Evolutionary conservation across 1,140 invertebrate species (phyloP).

Genomic region (Lethocerus indicus): DNA sequence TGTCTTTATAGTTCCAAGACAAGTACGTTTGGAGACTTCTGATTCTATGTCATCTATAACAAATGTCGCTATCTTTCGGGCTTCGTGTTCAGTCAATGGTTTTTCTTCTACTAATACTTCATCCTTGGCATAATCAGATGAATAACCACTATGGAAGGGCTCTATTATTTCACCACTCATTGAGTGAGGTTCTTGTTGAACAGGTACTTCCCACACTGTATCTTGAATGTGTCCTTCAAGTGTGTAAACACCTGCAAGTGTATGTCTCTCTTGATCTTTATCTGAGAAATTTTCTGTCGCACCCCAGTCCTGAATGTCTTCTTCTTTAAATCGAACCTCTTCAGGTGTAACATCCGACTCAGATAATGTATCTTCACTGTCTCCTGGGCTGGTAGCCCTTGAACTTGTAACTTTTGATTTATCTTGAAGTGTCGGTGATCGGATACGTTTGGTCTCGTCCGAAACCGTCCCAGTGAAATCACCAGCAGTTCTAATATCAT

Average conservation of each 20-base stretch:
- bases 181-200: slow-evolving; percentile 28
- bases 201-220: slow-evolving; percentile 42
- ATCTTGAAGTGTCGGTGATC: slow-evolving; percentile 6
- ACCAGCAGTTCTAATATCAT: slow-evolving; percentile 22
- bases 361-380: slow-evolving; percentile 35
- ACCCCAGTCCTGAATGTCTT: slow-evolving; percentile 18
- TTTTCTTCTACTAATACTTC: slow-evolving; percentile 10
- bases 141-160: not conserved
- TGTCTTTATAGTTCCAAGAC: no score
- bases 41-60: slow-evolving; percentile 33
- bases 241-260: slow-evolving; percentile 26
- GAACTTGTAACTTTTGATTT: slow-evolving; percentile 9
- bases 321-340: slow-evolving; percentile 23
- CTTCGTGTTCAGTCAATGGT: slow-evolving; percentile 22
- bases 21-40: slow-evolving; percentile 29
- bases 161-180: slow-evolving; percentile 16
- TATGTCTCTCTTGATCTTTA: slow-evolving; percentile 4
- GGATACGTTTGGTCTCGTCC: slow-evolving; percentile 12
- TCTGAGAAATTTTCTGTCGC: slow-evolving; percentile 1
- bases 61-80: slow-evolving; percentile 27
- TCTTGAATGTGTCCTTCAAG: slow-evolving; percentile 37
- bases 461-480: no score
- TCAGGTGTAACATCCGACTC: slow-evolving; percentile 33
- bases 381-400: slow-evolving; percentile 26
- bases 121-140: slow-evolving; percentile 13